Evolutionary conservation across 2,888 invertebrate genomes (phyloP).

Genomic region (Toxonevra muliebris): DNA sequence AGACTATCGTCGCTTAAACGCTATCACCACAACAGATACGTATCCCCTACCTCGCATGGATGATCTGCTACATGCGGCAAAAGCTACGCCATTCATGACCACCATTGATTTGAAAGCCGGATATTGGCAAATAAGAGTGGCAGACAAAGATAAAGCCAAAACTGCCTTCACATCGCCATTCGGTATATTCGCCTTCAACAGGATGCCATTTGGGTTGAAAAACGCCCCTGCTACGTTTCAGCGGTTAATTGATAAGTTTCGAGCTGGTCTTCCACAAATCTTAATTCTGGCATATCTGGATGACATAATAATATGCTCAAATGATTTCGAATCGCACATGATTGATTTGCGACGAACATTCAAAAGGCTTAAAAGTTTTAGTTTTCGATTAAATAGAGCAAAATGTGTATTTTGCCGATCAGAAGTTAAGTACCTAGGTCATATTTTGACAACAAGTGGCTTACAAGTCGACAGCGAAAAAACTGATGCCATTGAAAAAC

Average conservation of each 20-base stretch:
- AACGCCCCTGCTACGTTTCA: constrained; percentile 53
- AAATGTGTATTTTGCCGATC: constrained; percentile 41
- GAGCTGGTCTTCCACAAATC: constrained; percentile 31
- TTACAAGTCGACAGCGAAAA: constrained; percentile 47
- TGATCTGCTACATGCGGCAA: constrained; percentile 54
- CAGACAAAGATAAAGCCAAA: constrained; percentile 48
- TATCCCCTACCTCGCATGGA: constrained; percentile 62
- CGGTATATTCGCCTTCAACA: constrained; percentile 48
- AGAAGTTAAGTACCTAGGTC: constrained; percentile 49
- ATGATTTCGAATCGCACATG: constrained; percentile 43
- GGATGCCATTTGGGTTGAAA: constrained; percentile 54
- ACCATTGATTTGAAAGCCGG: no score
- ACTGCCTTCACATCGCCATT: constrained; percentile 55
- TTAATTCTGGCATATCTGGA: constrained; percentile 47
- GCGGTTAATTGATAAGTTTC: constrained; percentile 47
- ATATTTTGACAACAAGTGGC: constrained; percentile 48
- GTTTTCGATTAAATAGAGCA: constrained; percentile 44
- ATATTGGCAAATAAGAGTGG: constrained; percentile 47
- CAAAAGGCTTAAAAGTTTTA: no score
- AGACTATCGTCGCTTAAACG: constrained; percentile 45
- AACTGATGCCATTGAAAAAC: constrained; percentile 41
- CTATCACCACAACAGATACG: constrained; percentile 38
- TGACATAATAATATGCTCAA: constrained; percentile 48
- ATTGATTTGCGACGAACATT: constrained; percentile 46
- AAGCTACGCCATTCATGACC: constrained; percentile 46